Conservation (phyloP, 2,797 vertebrate species). For the Acanthiza pusilla region DNA sequence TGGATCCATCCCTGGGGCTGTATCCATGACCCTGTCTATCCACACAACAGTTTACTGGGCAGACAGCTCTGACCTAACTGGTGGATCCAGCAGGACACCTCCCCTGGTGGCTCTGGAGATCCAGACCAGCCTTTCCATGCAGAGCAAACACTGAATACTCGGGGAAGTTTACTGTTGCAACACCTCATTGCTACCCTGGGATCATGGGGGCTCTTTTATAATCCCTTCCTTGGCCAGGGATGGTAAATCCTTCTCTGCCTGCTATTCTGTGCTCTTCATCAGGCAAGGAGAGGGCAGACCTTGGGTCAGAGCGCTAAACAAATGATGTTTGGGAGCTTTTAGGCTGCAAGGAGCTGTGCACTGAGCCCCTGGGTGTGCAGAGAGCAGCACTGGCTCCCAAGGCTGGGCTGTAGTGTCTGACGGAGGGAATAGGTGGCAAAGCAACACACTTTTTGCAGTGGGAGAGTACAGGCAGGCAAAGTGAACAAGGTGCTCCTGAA, state of each 20-base stretch:
- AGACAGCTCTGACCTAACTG: not conserved
- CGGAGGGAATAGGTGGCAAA: not conserved
- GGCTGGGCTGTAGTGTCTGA: not conserved
- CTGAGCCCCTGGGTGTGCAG: not conserved
- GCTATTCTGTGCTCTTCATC: not conserved
- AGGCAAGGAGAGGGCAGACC: not conserved
- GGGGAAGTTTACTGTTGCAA: not conserved
- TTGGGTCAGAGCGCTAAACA: not conserved
- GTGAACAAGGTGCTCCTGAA: not conserved
- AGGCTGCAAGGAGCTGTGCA: not conserved
- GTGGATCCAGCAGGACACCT: not conserved
- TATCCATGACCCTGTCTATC: rapidly evolving
- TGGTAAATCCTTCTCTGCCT: not conserved
- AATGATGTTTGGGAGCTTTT: not conserved
- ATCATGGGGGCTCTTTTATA: not conserved
- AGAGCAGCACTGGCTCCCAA: not conserved
- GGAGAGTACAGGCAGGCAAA: not conserved
- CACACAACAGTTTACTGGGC: rapidly evolving
- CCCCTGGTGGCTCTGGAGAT: not conserved
- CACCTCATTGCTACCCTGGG: not conserved
- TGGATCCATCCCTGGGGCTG: not conserved
- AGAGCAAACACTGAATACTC: not conserved
- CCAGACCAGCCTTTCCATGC: not conserved
- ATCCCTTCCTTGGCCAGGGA: not conserved
- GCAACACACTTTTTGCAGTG: not conserved